phyloP scores from a whole-genome alignment of 1,140 invertebrate species.

The Rhagoletis pomonella region DNA sequence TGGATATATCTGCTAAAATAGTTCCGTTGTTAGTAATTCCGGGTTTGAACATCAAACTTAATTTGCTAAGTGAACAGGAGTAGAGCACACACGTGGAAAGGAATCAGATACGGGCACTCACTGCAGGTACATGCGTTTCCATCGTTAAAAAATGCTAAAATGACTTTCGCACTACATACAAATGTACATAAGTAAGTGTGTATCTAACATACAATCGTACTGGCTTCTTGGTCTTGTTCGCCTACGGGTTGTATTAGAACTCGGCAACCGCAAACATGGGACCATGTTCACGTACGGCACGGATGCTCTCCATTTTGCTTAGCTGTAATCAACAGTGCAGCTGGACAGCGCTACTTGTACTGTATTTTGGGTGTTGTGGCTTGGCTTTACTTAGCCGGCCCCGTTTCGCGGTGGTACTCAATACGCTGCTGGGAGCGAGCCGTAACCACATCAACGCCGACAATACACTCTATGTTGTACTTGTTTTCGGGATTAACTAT shows the following conservation, averaged over 20 bases:
- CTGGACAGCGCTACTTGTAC: background rate
- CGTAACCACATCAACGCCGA: background rate
- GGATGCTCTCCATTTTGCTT: background rate
- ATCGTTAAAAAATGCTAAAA: no score
- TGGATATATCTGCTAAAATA: no score
- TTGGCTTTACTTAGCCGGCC: slow-evolving; percentile 1
- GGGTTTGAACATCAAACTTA: no score
- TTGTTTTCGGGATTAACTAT: slow-evolving; percentile 9
- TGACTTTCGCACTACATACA: no score
- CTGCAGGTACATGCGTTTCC: no score
- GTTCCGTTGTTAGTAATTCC: no score
- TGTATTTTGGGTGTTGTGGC: slow-evolving; percentile 11
- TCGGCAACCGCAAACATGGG: background rate
- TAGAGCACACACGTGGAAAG: no score
- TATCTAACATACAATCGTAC: no score
- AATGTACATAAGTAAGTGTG: no score
- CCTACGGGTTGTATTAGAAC: background rate
- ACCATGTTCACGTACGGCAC: background rate
- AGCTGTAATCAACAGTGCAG: slow-evolving; percentile 26
- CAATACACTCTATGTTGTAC: background rate
- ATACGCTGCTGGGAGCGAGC: background rate
- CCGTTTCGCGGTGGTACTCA: background rate
- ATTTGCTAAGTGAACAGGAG: no score
- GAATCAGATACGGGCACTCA: no score
- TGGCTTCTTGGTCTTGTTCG: background rate